Evolutionary conservation across 1,140 invertebrate genomes (phyloP).

Genomic region (Pseudobourletiella spinata): DNA sequence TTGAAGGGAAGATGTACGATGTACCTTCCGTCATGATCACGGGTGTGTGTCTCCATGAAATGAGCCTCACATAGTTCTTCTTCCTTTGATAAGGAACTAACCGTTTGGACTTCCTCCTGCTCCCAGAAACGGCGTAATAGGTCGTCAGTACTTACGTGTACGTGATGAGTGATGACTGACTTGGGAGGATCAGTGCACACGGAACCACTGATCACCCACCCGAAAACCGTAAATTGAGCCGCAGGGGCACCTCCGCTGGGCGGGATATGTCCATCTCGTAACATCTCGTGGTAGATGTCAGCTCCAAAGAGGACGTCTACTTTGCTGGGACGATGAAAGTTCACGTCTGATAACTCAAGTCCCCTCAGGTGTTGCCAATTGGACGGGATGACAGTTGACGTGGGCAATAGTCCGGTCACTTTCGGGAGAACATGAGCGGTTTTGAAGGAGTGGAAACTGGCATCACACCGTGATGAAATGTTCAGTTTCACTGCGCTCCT

Average conservation of each 20-base stretch:
- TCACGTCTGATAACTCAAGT: background rate
- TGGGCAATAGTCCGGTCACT: too few species aligned
- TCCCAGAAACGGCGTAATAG: too few species aligned
- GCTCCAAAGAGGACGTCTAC: constrained; percentile 9
- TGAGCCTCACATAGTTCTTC: constrained; percentile 32
- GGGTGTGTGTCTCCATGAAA: constrained; percentile 30
- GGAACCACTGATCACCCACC: constrained; percentile 8
- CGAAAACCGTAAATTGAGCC: constrained; percentile 2
- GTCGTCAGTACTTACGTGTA: too few species aligned
- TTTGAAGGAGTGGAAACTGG: too few species aligned
- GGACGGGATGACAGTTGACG: too few species aligned
- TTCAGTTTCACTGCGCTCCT: too few species aligned
- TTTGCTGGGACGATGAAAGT: background rate
- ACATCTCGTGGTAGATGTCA: background rate
- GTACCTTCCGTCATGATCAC: constrained; percentile 29
- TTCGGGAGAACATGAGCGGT: too few species aligned
- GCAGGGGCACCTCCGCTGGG: background rate
- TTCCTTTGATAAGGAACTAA: background rate
- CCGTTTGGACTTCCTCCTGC: constrained; percentile 36
- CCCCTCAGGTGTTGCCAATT: background rate
- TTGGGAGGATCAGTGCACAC: background rate
- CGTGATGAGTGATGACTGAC: constrained; percentile 33
- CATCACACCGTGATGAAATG: too few species aligned
- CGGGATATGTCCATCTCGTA: background rate
- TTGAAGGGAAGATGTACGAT: constrained; percentile 6